Base-by-base conservation (phyloP, 2,113 vertebrate species). In the Trematomus loennbergii region DNA sequence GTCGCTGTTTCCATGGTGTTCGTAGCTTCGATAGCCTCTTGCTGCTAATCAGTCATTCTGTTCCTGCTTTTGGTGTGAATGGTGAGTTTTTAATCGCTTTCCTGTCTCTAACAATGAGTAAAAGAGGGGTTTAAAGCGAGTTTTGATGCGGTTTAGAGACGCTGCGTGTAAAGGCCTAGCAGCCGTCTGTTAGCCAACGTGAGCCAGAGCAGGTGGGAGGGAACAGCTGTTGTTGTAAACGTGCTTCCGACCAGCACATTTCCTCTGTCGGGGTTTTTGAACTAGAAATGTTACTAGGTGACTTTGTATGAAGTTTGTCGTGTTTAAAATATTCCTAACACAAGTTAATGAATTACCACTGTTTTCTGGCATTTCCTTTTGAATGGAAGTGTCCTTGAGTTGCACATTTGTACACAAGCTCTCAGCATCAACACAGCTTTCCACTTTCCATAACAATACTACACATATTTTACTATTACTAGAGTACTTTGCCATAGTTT, bases 131-230 rank as follows among this genome's bases (percentile, higher is more conserved):
- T 69, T 64, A 29, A 13, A 18, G 9, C 1, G 61, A 33, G 55
- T 85, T 79, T 81, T 72, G 4, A 69, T 60, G 33, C 12, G 48
- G 52, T 62, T 83, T 75, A 58, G 75, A 18, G 58, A 48, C 85
- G 77, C 83, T 93, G 90, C 93, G 89, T 90, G 86, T 69, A 79
- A 79, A 89, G 93, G 91, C 90, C 94, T 89, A 82, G 69, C 85
- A 53, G 69, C 77, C 75, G 81, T 64, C 59, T 82, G 82, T 45
- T 85, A 90, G 86, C 88, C 78, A 73, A 61, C 74, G 75, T 80
- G 76, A 82, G 81, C 66, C 81, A 54, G 64, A 85, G 89, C 85
- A 84, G 82, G 92, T 92, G 93, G 92, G 93, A 88, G 89, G 93
- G 88, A 88, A 92, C 91, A 91, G 88, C 83, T 90, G 91, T 62